These are phyloP conservation scores for Plumapathes pennacea DNA, from an alignment of 92 coral and sea anemone species.

Conservation along the genomic window DNA sequence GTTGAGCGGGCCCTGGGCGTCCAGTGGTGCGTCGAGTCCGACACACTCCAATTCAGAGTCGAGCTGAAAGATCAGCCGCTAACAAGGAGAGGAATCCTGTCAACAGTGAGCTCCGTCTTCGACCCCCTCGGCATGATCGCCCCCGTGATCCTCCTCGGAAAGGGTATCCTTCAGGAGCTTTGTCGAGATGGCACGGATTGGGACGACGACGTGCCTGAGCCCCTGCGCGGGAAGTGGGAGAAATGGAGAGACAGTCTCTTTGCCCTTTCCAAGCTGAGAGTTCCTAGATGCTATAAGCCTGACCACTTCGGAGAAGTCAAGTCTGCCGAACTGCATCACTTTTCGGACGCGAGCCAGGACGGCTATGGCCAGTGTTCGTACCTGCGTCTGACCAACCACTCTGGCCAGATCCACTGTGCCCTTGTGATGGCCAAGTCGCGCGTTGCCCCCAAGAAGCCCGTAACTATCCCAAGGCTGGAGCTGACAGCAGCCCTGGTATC, in stretches of 20 bases:
- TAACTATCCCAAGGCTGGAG: conserved; percentile 17
- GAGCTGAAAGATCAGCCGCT: conserved; percentile 20
- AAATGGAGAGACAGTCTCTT: too few relatives aligned
- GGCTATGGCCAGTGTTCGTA: conserved; percentile 16
- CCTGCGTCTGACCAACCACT: background rate
- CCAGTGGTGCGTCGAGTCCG: conserved; percentile 23
- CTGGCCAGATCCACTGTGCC: conserved; percentile 1
- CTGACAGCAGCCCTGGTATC: conserved; percentile 18
- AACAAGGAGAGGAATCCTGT: too few relatives aligned
- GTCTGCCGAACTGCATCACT: conserved; percentile 13
- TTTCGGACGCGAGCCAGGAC: conserved; percentile 20
- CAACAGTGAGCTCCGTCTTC: conserved; percentile 17
- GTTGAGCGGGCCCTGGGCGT: conserved; percentile 21
- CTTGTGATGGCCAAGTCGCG: conserved; percentile 24
- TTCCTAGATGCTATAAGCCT: conserved; percentile 24
- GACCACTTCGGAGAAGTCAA: conserved; percentile 3
- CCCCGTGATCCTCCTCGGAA: too few relatives aligned
- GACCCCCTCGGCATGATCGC: background rate
- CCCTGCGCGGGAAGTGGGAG: conserved; percentile 9
- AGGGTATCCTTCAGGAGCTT: too few relatives aligned
- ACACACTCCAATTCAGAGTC: conserved; percentile 18
- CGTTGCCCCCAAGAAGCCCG: conserved; percentile 3
- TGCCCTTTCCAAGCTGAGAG: conserved; percentile 1
- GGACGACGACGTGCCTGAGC: conserved; percentile 17
- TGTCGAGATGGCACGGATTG: conserved; percentile 14